phyloP scores from a whole-genome alignment of 2,113 vertebrate genomes.

The Zapus hudsonius region DNA sequence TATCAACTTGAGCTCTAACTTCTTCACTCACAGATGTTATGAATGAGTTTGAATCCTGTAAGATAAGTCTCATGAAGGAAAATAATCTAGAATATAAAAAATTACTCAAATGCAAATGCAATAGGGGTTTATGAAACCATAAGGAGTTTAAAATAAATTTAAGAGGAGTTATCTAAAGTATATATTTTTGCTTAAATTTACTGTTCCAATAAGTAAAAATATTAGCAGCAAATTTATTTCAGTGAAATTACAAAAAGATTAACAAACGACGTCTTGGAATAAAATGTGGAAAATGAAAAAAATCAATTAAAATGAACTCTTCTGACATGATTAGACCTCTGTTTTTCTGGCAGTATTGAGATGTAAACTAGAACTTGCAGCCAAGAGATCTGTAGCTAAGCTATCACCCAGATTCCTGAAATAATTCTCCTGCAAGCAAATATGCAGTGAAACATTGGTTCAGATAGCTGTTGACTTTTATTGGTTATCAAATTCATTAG shows the following conservation, averaged over 20 bases:
- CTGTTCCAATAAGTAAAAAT: neutral
- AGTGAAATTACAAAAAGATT: conserved; percentile 3
- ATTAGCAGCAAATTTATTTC: neutral
- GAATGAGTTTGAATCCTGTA: neutral
- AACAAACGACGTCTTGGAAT: neutral
- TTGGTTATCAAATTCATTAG: conserved; percentile 53
- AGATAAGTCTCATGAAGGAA: neutral
- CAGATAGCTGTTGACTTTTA: conserved; percentile 24
- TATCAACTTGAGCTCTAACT: neutral
- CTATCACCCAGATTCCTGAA: too few species aligned
- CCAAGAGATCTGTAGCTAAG: too few species aligned
- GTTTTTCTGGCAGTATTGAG: too few species aligned
- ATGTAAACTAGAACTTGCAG: too few species aligned
- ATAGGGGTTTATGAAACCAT: fast-evolving
- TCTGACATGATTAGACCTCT: too few species aligned
- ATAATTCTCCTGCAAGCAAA: neutral
- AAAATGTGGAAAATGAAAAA: neutral
- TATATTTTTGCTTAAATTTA: neutral
- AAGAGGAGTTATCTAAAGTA: neutral
- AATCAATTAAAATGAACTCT: neutral
- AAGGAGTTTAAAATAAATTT: neutral
- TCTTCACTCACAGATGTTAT: neutral
- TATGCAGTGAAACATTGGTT: neutral
- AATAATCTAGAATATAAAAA: neutral
- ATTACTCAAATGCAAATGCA: neutral